Base-by-base conservation (phyloP, 2,888 invertebrate species). In the Barypeithes pellucidus region DNA sequence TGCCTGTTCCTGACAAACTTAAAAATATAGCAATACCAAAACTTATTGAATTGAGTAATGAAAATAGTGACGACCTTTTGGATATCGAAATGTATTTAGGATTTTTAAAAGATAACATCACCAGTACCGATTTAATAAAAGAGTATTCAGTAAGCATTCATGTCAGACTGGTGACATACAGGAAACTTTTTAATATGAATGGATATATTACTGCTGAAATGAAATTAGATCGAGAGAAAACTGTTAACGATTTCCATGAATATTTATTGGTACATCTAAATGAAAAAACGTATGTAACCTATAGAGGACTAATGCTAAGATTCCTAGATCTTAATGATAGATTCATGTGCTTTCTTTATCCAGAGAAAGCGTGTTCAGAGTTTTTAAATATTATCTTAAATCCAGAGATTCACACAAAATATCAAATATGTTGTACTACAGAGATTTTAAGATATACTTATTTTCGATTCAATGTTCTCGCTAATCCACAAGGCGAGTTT, bases 381-480 rank as follows among this genome's bases (percentile, higher is more conserved):
- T n/a, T 65, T 4, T 3, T 52, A n/a, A 50, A 65, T 14, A 52
- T 65, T 20, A 18, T 50, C 8, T 12, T 8, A 20, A 11, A 33
- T 52, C 65, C 65, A 14, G 65, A 65, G n/a, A 14, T 20, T 3
- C 52, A 50, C 22, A 33, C 11, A n/a, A 65, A 65, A 14, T 36
- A 65, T 50, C 65, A 65, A 18, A 45, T 65, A 5, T 65, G 22
- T 50, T 65, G 50, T 36, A 24, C 52, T n/a, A 22, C n/a, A 3
- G 24, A 50, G n/a, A 24, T 50, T 22, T 50, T 50, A 8, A 47
- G 50, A 24, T 1, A 3, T 4, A n/a, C 11, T 12, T 24, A 24
- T 24, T 50, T 24, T 24, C 11, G 50, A 22, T 50, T 50, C n/a
- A 0, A 24, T 7, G 8, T 3, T 5, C 3, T 50, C 8, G 18